Evolutionary conservation across 2,797 vertebrate genomes (phyloP).

Genomic region (Ficedula albicollis): DNA sequence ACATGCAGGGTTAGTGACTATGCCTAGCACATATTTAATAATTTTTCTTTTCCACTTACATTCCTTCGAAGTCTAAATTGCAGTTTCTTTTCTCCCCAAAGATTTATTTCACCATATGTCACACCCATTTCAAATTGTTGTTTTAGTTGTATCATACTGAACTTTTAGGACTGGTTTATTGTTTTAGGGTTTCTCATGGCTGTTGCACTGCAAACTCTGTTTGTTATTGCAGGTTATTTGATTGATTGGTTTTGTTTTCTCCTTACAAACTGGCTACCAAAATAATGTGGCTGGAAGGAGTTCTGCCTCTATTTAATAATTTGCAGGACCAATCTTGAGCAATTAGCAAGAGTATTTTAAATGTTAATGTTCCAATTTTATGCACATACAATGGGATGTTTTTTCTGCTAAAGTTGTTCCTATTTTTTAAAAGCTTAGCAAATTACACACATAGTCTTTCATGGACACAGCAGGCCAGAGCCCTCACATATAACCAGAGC

Average conservation of each 20-base stretch:
- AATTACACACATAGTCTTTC: neutral
- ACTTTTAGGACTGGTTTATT: slow-evolving; percentile 49
- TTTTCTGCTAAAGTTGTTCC: slow-evolving; percentile 21
- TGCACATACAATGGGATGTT: slow-evolving; percentile 6
- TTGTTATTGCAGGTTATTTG: slow-evolving; percentile 60
- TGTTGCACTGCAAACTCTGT: slow-evolving; percentile 17
- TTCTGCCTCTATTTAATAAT: slow-evolving; percentile 43
- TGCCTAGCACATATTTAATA: neutral
- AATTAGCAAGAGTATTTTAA: slow-evolving; percentile 40
- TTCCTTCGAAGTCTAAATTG: slow-evolving; percentile 1
- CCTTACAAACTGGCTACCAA: slow-evolving; percentile 29
- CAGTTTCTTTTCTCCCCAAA: neutral
- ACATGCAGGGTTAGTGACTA: neutral
- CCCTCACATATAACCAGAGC: neutral
- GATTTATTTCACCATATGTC: slow-evolving; percentile 27
- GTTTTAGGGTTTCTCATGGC: slow-evolving; percentile 30
- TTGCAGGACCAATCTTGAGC: slow-evolving; percentile 22
- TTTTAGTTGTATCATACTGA: slow-evolving; percentile 33
- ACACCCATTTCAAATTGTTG: slow-evolving; percentile 1
- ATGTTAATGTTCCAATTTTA: slow-evolving; percentile 16
- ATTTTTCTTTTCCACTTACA: neutral
- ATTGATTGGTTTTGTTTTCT: slow-evolving; percentile 60
- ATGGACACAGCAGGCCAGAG: neutral
- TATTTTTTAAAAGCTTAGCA: slow-evolving; percentile 19
- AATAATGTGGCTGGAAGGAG: slow-evolving; percentile 25